phyloP scores from a whole-genome alignment of 2,113 vertebrate species.

The Corythaeola cristata region DNA sequence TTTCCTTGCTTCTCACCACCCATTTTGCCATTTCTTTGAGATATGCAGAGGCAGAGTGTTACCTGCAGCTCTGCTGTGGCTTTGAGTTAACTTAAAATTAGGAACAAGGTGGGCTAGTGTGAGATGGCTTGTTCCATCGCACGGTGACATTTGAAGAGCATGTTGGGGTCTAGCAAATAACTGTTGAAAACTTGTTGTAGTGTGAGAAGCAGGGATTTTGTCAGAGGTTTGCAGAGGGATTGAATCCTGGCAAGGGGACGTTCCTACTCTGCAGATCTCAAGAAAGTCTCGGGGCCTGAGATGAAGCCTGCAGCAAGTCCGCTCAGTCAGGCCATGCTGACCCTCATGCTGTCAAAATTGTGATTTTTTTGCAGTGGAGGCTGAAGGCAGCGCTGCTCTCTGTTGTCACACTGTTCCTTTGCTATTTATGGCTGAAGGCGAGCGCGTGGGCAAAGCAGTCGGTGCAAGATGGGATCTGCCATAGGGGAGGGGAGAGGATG shows the following conservation, averaged over 20 bases:
- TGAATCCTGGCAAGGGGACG: neutral
- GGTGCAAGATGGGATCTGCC: neutral
- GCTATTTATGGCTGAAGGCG: accelerated
- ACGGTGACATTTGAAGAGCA: accelerated
- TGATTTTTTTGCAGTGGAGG: too few species aligned
- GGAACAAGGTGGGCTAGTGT: neutral
- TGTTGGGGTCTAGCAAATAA: neutral
- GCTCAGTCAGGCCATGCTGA: neutral
- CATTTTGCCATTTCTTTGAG: neutral
- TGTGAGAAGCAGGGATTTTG: neutral
- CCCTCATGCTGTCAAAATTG: accelerated
- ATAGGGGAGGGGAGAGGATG: accelerated
- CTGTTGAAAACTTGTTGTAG: neutral
- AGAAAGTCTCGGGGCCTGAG: neutral
- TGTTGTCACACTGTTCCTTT: accelerated
- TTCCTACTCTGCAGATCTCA: neutral
- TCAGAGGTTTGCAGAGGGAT: neutral
- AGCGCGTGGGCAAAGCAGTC: neutral
- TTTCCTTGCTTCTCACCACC: neutral
- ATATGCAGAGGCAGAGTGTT: neutral
- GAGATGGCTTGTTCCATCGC: neutral
- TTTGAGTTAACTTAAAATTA: neutral
- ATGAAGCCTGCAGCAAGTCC: neutral
- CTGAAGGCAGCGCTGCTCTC: accelerated
- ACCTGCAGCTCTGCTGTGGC: neutral